A percentile compares a stretch with the other conserved stretches of the same genome.
phyloP scores from a whole-genome alignment of 2,797 vertebrate species.

The Loriculus beryllinus region DNA sequence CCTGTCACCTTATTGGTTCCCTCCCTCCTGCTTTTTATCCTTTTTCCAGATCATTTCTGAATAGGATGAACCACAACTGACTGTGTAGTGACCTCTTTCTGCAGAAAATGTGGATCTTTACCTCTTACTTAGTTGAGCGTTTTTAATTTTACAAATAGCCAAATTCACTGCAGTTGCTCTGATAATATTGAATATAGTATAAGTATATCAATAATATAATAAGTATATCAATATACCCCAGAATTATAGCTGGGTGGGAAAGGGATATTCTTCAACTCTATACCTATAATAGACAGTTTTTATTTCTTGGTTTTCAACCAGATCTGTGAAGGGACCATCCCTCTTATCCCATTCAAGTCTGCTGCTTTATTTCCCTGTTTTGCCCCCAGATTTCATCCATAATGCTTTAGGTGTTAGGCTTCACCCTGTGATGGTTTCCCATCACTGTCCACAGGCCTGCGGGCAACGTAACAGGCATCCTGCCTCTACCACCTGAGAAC shows the following conservation, averaged over 20 bases:
- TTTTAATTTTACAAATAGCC: not conserved
- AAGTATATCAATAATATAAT: too few species aligned
- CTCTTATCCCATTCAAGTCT: accelerated
- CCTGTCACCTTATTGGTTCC: not conserved
- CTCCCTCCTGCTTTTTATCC: not conserved
- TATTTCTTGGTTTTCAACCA: not conserved
- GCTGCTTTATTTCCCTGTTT: not conserved
- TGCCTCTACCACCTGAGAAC: not conserved
- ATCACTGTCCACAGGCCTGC: accelerated
- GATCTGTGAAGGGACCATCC: accelerated
- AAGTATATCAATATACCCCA: not conserved
- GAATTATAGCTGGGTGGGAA: not conserved
- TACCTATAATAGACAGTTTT: not conserved
- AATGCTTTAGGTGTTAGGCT: not conserved
- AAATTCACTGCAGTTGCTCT: not conserved
- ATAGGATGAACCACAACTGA: not conserved
- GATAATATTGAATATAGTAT: not conserved
- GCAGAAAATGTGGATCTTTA: not conserved
- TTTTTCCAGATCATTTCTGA: not conserved
- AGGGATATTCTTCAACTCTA: accelerated
- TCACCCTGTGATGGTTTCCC: not conserved
- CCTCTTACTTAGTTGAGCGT: not conserved
- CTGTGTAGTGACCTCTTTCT: not conserved
- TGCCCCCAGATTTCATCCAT: not conserved
- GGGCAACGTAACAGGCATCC: accelerated